Conservation (phyloP, 1,140 invertebrate species). For the Streblospio benedicti region DNA sequence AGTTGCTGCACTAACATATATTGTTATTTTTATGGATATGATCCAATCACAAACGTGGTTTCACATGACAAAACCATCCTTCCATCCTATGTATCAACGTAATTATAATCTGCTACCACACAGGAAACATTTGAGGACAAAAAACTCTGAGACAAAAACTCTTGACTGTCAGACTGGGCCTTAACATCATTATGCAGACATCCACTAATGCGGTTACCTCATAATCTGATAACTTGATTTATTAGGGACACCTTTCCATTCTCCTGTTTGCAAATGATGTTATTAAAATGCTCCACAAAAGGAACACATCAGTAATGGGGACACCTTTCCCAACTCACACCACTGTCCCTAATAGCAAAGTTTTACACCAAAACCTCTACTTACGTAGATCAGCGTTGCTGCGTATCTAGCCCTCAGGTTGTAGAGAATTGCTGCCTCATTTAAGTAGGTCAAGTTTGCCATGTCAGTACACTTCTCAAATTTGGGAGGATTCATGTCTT, state of each 20-base stretch:
- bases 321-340: slow-evolving; percentile 94
- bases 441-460: slow-evolving; percentile 98
- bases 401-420: slow-evolving; percentile 97
- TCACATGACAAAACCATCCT: no score
- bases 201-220: background rate
- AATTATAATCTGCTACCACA: no score
- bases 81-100: no score
- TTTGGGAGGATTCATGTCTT: slow-evolving; percentile 98
- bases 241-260: background rate
- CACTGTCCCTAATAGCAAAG: slow-evolving; percentile 88
- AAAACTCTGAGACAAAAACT: no score
- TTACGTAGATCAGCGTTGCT: slow-evolving; percentile 95
- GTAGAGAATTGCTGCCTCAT: slow-evolving; percentile 92
- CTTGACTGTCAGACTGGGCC: no score
- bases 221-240: background rate
- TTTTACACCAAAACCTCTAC: background rate
- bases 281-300: slow-evolving; percentile 94
- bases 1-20: no score
- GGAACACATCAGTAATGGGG: slow-evolving; percentile 68
- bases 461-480: slow-evolving; percentile 99
- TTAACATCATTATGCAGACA: no score
- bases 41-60: no score
- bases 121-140: no score
- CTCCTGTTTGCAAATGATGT: slow-evolving; percentile 62
- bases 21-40: no score